Base-by-base conservation (phyloP, 2,797 vertebrate species). In the Amblyopsis hoosieri region DNA sequence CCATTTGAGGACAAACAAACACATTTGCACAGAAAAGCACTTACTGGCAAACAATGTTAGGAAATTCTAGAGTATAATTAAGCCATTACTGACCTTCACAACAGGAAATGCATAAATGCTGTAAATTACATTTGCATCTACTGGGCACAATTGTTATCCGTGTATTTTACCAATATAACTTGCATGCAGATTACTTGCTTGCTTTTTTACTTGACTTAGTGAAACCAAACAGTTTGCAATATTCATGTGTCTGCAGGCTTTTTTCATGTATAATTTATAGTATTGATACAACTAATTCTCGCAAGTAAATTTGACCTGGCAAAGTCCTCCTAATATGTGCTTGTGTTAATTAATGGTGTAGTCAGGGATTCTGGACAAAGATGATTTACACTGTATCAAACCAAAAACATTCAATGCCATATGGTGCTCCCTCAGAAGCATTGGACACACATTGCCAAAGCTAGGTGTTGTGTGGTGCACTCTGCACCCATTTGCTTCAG, bases 161-260 rank as follows among this genome's bases (percentile, higher is more conserved):
- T 61, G 61, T 71, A 64, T 17, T 57, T 58, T 83, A 78, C 84
- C 85, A 86, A 83, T 85, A 72, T 76, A 79, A 85, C 81, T 82
- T 84, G 23, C 74, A 72, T 12, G 59, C 76, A 76, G 75, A 83
- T 55, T 45, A 63, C 62, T 62, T 64, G 62, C 50, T 71, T 76
- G 64, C 55, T 79, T 66, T 71, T 80, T 56, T 65, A 81, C 45
- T 81, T 69, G 83, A 78, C 56, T 58, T 74, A 81, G 75, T 78
- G 74, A 63, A 80, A 77, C 80, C 71, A 75, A 69, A 68, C 64
- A 55, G 74, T 11, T 9, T 11, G 13, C n/a, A 12, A 4, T 3
- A 46, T 42, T 15, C 45, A 10, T 13, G 45, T 3, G 3, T 4
- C n/a, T 48, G 47, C 47, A 48, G 47, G 12, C 47, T 14, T 48